Evolutionary conservation across 2,888 invertebrate species (phyloP).

Genomic region (Sclerodermus sp.): DNA sequence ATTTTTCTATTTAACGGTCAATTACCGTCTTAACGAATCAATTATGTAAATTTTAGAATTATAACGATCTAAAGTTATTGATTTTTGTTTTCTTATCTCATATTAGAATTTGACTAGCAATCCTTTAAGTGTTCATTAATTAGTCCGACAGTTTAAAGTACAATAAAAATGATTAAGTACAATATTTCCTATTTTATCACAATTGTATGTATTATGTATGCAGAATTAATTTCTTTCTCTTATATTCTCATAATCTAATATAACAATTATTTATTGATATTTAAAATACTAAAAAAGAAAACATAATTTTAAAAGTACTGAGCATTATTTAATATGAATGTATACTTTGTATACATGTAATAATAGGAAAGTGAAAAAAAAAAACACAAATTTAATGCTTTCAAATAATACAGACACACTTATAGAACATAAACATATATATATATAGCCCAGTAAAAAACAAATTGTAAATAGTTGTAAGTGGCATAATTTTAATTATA

Average conservation of each 20-base stretch:
- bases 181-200: slow-evolving; percentile 49
- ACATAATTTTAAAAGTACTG: too few relatives aligned
- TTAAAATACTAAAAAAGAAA: slow-evolving; percentile 24
- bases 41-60: too few relatives aligned
- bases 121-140: slow-evolving; percentile 18
- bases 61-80: too few relatives aligned
- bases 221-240: slow-evolving; percentile 14
- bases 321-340: too few relatives aligned
- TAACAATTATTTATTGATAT: slow-evolving; percentile 21
- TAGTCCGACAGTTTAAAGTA: slow-evolving; percentile 23
- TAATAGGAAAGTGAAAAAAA: background rate
- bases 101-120: slow-evolving; percentile 25
- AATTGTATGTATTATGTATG: slow-evolving; percentile 39
- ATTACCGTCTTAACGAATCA: background rate
- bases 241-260: background rate
- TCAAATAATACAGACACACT: too few relatives aligned
- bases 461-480: too few relatives aligned
- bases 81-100: too few relatives aligned
- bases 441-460: too few relatives aligned
- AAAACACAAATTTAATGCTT: background rate
- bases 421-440: too few relatives aligned
- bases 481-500: too few relatives aligned
- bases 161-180: slow-evolving; percentile 47
- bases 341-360: too few relatives aligned
- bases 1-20: background rate